Percentiles rank a stretch among this genome's conserved stretches.
Evolutionary conservation across 2,888 invertebrate genomes (phyloP).

Genomic region (Hermaeophaga mercurialis): DNA sequence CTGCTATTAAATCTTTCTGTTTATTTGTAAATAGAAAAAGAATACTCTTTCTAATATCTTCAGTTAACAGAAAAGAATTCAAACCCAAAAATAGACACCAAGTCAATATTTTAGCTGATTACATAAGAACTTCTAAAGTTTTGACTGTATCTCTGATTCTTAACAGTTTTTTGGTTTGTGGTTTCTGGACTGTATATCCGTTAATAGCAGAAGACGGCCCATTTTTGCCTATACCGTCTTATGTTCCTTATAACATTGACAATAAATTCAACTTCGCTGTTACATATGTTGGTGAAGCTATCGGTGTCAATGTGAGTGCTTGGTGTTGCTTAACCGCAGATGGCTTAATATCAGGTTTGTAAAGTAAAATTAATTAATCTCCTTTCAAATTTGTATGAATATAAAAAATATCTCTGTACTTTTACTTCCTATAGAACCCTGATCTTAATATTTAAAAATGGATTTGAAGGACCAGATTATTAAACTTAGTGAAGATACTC

Average conservation of each 20-base stretch:
- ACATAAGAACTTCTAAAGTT: not conserved
- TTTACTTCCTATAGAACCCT: no score
- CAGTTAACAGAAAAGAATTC: slow-evolving; percentile 11
- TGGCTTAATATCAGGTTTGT: slow-evolving; percentile 13
- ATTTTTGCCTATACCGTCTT: slow-evolving; percentile 16
- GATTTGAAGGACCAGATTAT: no score
- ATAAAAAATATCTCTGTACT: not conserved
- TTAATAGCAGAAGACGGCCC: slow-evolving; percentile 15
- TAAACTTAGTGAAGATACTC: no score
- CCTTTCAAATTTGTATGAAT: no score
- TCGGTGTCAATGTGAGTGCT: slow-evolving; percentile 13
- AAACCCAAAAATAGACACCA: slow-evolving; percentile 1
- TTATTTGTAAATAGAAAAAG: not conserved
- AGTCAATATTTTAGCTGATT: not conserved
- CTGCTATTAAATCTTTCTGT: not conserved
- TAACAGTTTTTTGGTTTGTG: not conserved
- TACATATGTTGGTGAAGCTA: slow-evolving; percentile 12
- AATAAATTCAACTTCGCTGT: slow-evolving; percentile 10
- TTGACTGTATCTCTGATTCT: not conserved
- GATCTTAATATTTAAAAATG: no score
- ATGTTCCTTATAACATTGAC: slow-evolving; percentile 17
- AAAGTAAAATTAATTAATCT: no score
- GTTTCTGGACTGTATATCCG: slow-evolving; percentile 7
- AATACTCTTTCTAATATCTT: not conserved
- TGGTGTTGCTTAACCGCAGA: slow-evolving; percentile 7